Base-by-base conservation (phyloP, 2,797 vertebrate species). In the Ispidina picta region DNA sequence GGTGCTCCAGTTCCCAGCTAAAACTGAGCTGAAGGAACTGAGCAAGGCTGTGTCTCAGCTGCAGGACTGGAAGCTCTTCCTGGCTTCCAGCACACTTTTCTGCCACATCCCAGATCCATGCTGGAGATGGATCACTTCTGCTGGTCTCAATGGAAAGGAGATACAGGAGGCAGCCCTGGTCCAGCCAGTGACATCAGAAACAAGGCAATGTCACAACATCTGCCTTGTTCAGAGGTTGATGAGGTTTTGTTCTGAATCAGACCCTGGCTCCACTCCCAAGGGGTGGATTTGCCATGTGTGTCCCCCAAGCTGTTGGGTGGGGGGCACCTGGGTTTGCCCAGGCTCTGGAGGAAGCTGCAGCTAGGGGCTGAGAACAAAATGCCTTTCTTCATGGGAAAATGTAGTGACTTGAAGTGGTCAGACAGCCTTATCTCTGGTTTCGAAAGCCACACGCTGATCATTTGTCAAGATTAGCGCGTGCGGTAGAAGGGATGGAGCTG, bases 391-490 rank as follows among this genome's bases (percentile, higher is more conserved):
- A 10, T 95, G 95, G 95, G 96, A 94, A 95, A 94, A 79, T 9
- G 29, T 11, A 46, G 71, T 35, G 86, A 64, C 86, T 90, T 73
- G 84, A 91, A 90, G 83, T 91, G 90, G 90, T 84, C 69, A 62
- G 92, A 48, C 83, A 76, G 91, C 76, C 94, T 95, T 96, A 96
- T 96, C 95, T 94, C 83, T 94, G 83, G 65, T 81, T 94, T 91
- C 56, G 56, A 95, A 73, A 96, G 87, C 49, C 92, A 82, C 91
- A 62, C 70, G 84, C 90, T 96, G 96, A 96, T 97, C 85, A 72
- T 91, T 96, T 93, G 95, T 96, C 95, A 94, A 96, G 95, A 96
- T 95, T 96, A 96, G 92, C 72, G 55, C 79, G 41, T 71, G 91
- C 75, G 35, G 83, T 85, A n/a, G 92, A 89, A 94, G 87, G 94